Conservation (phyloP, 2,113 vertebrate genomes). For the Grus americana region DNA sequence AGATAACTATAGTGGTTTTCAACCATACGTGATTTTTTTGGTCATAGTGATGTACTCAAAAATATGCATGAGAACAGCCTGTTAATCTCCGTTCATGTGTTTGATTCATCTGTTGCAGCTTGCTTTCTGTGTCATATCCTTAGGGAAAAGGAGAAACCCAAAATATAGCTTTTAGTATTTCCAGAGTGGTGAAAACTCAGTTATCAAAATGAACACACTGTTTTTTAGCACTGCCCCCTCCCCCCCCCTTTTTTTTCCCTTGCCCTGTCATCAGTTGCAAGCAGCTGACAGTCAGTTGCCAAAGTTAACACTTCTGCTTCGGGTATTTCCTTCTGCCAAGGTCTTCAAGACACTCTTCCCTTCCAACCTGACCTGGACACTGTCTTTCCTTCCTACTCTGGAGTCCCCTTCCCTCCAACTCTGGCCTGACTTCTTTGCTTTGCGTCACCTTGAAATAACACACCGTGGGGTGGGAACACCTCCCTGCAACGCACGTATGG, state of each 20-base stretch:
- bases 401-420: neutral
- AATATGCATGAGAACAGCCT: neutral
- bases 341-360: neutral
- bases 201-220: neutral
- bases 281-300: neutral
- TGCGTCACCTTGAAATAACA: neutral
- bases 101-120: neutral
- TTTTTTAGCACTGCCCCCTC: neutral
- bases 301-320: neutral
- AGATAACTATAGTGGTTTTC: neutral
- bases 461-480: accelerated
- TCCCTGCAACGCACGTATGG: neutral
- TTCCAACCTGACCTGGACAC: neutral
- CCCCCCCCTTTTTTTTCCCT: neutral
- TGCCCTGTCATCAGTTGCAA: neutral
- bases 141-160: neutral
- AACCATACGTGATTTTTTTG: neutral
- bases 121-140: neutral
- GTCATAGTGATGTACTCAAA: neutral
- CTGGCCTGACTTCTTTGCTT: neutral
- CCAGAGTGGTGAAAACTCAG: neutral
- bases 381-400: neutral
- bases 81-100: neutral
- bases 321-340: neutral
- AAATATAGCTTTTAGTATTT: neutral